Evolutionary conservation across 2,888 invertebrate species (phyloP).

Genomic region (Chrysolina oricalcia): DNA sequence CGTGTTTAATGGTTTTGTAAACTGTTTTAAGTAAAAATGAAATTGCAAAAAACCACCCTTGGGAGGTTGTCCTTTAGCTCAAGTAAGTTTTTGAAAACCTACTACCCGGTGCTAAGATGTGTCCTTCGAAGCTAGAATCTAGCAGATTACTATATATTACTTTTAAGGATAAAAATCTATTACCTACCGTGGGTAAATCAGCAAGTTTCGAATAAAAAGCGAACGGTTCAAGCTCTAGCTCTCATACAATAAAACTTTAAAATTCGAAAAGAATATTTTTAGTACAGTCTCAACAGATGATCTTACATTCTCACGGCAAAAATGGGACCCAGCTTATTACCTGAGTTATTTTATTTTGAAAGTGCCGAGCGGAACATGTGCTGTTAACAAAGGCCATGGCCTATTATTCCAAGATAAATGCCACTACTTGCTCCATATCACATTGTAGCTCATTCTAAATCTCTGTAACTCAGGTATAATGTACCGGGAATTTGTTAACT

Average conservation of each 20-base stretch:
- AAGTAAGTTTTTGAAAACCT: too few species aligned
- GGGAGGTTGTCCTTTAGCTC: too few species aligned
- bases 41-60: too few species aligned
- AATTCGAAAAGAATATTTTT: neutral
- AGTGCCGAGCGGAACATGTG: constrained; percentile 11
- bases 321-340: neutral
- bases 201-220: too few species aligned
- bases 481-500: neutral
- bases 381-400: neutral
- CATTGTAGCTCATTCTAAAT: neutral
- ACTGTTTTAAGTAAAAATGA: too few species aligned
- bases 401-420: neutral
- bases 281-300: neutral
- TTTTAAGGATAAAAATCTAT: too few species aligned
- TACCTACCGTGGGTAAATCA: too few species aligned
- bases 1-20: too few species aligned
- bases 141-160: too few species aligned
- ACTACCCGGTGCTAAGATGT: too few species aligned
- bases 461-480: constrained; percentile 12
- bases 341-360: constrained; percentile 3
- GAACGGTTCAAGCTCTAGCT: too few species aligned
- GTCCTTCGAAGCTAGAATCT: too few species aligned
- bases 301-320: neutral
- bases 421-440: constrained; percentile 1
- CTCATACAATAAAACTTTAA: neutral